Evolutionary conservation across 2,113 vertebrate species (phyloP).

Genomic region (Pollimyrus isidori): DNA sequence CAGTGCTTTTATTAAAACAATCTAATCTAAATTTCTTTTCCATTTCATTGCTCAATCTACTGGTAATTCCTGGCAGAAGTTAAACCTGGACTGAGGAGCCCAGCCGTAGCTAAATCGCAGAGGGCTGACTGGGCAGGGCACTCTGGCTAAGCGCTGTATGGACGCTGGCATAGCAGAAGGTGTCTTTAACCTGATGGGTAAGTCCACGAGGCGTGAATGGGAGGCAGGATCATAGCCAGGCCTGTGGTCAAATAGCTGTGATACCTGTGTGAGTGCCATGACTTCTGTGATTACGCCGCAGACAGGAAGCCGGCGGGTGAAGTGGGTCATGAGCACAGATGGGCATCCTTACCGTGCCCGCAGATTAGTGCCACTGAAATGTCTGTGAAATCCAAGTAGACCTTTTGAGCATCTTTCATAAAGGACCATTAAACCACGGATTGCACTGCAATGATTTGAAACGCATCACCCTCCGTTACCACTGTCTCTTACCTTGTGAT

Average conservation of each 20-base stretch:
- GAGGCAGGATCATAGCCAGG: not conserved
- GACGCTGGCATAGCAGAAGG: not conserved
- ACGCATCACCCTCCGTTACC: not conserved
- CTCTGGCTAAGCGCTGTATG: not conserved
- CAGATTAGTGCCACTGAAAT: not conserved
- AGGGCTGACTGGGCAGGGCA: not conserved
- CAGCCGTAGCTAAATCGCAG: not conserved
- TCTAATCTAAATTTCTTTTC: not conserved
- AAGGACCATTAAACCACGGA: not conserved
- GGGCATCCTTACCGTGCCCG: not conserved
- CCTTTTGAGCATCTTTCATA: not conserved
- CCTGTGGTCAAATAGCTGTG: not conserved
- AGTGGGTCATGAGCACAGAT: not conserved
- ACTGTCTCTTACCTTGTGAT: not conserved
- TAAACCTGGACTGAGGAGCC: not conserved
- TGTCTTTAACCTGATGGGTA: not conserved
- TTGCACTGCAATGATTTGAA: not conserved
- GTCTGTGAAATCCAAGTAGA: not conserved
- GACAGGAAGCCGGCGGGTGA: not conserved
- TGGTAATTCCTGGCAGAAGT: not conserved
- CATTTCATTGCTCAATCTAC: not conserved
- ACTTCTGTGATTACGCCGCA: not conserved
- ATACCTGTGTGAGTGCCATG: not conserved
- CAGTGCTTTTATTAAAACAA: not conserved
- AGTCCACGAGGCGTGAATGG: not conserved